Base-by-base conservation (phyloP, 2,888 invertebrate genomes). In the Drosophila nr. perissopoda region DNA sequence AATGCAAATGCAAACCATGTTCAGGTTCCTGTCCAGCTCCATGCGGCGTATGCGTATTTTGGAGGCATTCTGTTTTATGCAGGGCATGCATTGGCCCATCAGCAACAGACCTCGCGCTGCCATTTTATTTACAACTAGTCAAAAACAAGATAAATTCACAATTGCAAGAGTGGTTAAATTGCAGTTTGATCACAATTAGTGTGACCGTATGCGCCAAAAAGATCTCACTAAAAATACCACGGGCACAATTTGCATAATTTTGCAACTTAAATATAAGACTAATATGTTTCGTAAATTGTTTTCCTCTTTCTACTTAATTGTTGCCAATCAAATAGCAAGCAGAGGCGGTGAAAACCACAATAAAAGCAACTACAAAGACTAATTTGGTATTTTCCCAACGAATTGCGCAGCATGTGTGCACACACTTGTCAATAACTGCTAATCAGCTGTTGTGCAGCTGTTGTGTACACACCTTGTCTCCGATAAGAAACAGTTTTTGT, bases 51-150 rank as follows among this genome's bases (percentile, higher is more conserved):
- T 94, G 84, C 95, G 94, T 79, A 98, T 96, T 94, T 96, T 97
- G 0, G 96, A 95, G 31, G 97, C 96, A 93, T 96, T 96, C 84
- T 95, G 94, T 93, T 97, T 97, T 0, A 96, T 92, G 70, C 96
- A 96, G 10, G 97, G 97, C 57, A 97, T 95, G 92, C 97, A 97
- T 91, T 96, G 95, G 4, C 97, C 98, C 74, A 98, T 92, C 31
- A 97, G 90, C 82, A 96, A 91, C 67, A 95, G 92, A 52, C 92
- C 83, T 73, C 94, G 95, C 69, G 93, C 93, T 2, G 94, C 94
- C 92, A 92, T 92, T 48, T 62, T 58, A 66, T 62, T 73, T 10
- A 61, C 67, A 69, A 69, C 21, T 64, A 11, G 40, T 62, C 13
- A 52, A 53, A 67, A 74, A 29, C 58, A 59, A 62, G 10, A 4